phyloP scores from a whole-genome alignment of 2,888 invertebrate genomes.

The Steinernema hermaphroditum region DNA sequence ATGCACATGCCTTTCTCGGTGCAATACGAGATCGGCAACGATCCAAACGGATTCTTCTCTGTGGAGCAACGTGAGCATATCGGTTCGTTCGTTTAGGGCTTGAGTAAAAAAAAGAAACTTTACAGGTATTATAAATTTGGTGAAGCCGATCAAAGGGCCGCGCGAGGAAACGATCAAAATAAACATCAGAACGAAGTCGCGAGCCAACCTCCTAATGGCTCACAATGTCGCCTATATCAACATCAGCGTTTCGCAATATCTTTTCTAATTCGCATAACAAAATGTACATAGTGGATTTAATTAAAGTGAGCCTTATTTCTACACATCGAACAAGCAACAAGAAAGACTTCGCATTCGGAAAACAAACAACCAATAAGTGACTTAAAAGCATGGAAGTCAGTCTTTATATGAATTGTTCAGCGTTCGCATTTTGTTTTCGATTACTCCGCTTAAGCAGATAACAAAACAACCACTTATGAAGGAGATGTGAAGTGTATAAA shows the following conservation, averaged over 20 bases:
- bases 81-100: conserved; percentile 54
- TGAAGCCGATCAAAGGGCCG: conserved; percentile 61
- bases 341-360: too few species aligned
- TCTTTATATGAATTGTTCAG: too few species aligned
- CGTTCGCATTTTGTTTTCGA: too few species aligned
- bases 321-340: too few species aligned
- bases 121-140: conserved; percentile 58
- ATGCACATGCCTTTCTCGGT: conserved; percentile 64
- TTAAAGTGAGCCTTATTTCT: background rate
- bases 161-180: conserved; percentile 57
- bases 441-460: too few species aligned
- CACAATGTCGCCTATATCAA: conserved; percentile 68
- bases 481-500: too few species aligned
- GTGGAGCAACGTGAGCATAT: conserved; percentile 66
- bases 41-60: conserved; percentile 66
- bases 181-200: conserved; percentile 67
- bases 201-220: conserved; percentile 65
- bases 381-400: too few species aligned
- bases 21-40: conserved; percentile 66
- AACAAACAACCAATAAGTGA: too few species aligned
- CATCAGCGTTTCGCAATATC: conserved; percentile 66
- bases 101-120: background rate
- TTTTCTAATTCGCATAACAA: conserved; percentile 50
- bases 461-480: too few species aligned
- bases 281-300: background rate